Percentiles rank a stretch among this genome's conserved stretches.
Evolutionary conservation across 2,888 invertebrate species (phyloP).

Genomic region (Patella depressa): DNA sequence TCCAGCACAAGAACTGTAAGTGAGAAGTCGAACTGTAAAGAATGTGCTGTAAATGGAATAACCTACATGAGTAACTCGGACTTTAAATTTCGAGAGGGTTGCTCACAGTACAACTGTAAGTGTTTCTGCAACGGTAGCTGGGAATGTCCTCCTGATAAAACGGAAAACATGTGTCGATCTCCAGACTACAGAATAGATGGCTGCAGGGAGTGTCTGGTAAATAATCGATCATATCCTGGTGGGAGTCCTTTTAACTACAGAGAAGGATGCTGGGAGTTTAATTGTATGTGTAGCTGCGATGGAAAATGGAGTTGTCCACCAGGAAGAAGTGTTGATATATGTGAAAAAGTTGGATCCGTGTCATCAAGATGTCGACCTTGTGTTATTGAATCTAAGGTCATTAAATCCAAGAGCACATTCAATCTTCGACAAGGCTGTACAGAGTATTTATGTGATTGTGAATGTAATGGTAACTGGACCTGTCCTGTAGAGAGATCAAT

Average conservation of each 20-base stretch:
- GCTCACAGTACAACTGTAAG: conserved; percentile 45
- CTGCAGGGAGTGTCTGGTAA: conserved; percentile 31
- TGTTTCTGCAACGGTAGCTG: conserved; percentile 53
- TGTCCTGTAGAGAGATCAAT: conserved; percentile 46
- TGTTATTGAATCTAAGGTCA: conserved; percentile 35
- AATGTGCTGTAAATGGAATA: conserved; percentile 28
- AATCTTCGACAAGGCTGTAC: conserved; percentile 42
- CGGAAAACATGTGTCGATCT: conserved; percentile 24
- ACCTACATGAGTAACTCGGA: conserved; percentile 34
- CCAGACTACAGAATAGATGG: conserved; percentile 27
- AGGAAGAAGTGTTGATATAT: conserved; percentile 34
- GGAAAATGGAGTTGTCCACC: conserved; percentile 53
- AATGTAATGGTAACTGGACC: conserved; percentile 51
- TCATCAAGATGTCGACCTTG: conserved; percentile 38
- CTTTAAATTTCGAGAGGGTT: conserved; percentile 46
- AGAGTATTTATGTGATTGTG: conserved; percentile 49
- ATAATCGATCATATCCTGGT: conserved; percentile 30
- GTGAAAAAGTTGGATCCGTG: conserved; percentile 27
- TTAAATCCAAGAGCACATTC: conserved; percentile 35
- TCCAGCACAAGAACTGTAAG: conserved; percentile 29
- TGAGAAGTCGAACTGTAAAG: neutral
- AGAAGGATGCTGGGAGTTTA: conserved; percentile 49
- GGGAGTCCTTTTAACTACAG: conserved; percentile 40
- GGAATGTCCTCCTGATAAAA: conserved; percentile 43
- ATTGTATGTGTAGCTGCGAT: conserved; percentile 56